Percentiles rank a stretch among this genome's conserved stretches.
These are phyloP conservation scores for Nowickia ferox DNA, from an alignment of 2,888 invertebrate genomes.

Conservation along the genomic window DNA sequence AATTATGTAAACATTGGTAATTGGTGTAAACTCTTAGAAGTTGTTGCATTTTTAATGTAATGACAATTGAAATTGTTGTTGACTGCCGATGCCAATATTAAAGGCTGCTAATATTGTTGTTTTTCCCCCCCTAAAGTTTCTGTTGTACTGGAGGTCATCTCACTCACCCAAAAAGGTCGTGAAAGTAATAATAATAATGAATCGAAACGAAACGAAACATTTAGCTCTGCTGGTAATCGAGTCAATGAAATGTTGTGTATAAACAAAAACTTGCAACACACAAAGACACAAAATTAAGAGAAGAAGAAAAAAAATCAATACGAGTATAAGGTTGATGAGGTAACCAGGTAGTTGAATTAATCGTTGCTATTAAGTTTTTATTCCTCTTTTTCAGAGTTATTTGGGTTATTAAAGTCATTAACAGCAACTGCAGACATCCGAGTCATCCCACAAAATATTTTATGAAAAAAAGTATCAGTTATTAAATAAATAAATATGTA, in stretches of 20 bases:
- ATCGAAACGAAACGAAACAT: slow-evolving; percentile 52
- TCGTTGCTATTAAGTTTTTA: slow-evolving; percentile 35
- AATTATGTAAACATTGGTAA: neutral
- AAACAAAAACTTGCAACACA: neutral
- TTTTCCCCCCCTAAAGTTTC: slow-evolving; percentile 23
- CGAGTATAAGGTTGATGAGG: slow-evolving; percentile 52
- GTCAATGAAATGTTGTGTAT: slow-evolving; percentile 51
- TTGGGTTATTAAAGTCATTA: slow-evolving; percentile 63
- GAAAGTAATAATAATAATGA: slow-evolving; percentile 61
- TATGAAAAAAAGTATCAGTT: slow-evolving; percentile 43
- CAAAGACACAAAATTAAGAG: neutral
- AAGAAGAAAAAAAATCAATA: slow-evolving; percentile 15
- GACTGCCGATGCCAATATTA: slow-evolving; percentile 28
- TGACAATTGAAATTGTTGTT: slow-evolving; percentile 47
- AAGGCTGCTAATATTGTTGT: slow-evolving; percentile 44
- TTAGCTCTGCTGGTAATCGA: slow-evolving; percentile 59
- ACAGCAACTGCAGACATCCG: slow-evolving; percentile 22
- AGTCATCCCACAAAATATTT: neutral
- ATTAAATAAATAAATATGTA: slow-evolving; percentile 4
- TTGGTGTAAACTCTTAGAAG: slow-evolving; percentile 33
- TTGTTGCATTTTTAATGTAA: slow-evolving; percentile 32
- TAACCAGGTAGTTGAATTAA: slow-evolving; percentile 62
- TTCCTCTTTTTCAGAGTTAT: slow-evolving; percentile 12
- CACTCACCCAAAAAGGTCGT: slow-evolving; percentile 68
- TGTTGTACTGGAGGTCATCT: slow-evolving; percentile 64